These are phyloP conservation scores for Catonia carolina DNA, from an alignment of 2,888 invertebrate genomes.

Conservation along the genomic window DNA sequence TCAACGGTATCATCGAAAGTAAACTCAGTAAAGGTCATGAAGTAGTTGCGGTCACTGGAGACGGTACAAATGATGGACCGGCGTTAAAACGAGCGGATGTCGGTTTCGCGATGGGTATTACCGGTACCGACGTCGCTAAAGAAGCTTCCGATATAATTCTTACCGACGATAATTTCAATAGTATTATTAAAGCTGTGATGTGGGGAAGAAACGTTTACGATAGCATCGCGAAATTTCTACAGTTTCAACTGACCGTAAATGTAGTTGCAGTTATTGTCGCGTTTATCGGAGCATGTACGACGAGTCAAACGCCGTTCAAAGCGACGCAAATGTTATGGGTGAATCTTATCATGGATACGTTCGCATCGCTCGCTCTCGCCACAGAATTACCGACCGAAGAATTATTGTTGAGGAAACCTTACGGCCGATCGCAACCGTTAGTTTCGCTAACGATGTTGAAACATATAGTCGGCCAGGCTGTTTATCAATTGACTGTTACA, in stretches of 20 bases:
- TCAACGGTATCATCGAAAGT: constrained; percentile 54
- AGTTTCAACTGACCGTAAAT: constrained; percentile 56
- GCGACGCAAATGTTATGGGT: constrained; percentile 58
- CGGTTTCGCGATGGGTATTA: constrained; percentile 55
- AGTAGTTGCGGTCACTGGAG: constrained; percentile 55
- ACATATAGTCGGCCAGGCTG: constrained; percentile 51
- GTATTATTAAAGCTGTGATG: constrained; percentile 56
- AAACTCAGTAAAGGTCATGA: constrained; percentile 46
- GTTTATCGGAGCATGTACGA: constrained; percentile 47
- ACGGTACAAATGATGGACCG: constrained; percentile 55
- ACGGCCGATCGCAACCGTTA: constrained; percentile 49
- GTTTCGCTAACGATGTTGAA: constrained; percentile 52
- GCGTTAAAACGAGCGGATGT: constrained; percentile 54
- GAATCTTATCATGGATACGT: constrained; percentile 54
- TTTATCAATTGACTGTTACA: constrained; percentile 51
- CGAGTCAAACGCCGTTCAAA: constrained; percentile 39
- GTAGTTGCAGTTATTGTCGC: constrained; percentile 53
- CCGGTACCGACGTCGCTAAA: constrained; percentile 59
- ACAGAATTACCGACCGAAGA: constrained; percentile 51
- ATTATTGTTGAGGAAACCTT: constrained; percentile 47
- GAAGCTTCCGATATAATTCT: constrained; percentile 56
- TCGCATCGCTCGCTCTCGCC: constrained; percentile 52
- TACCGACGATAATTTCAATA: constrained; percentile 54
- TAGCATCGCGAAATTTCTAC: constrained; percentile 54
- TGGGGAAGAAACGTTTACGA: constrained; percentile 59